phyloP scores from a whole-genome alignment of 1,140 invertebrate genomes.

The Drosophila obscura region DNA sequence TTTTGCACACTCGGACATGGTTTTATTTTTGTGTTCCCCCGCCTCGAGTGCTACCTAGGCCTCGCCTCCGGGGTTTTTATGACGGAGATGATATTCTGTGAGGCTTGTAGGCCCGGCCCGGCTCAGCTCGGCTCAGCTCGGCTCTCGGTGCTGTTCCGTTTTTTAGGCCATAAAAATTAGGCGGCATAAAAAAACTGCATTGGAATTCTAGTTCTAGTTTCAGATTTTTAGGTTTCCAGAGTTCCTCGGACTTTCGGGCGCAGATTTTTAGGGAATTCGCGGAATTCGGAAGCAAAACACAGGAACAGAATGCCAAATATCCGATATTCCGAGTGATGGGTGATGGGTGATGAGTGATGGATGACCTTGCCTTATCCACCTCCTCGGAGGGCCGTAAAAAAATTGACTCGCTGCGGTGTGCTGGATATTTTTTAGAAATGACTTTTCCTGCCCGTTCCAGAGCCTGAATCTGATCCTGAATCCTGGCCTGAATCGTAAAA shows the following conservation, averaged over 20 bases:
- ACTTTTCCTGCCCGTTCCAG: conserved; percentile 40
- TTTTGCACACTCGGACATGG: conserved; percentile 1
- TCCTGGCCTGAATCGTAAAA: conserved; percentile 56
- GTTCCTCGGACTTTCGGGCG: conserved; percentile 43
- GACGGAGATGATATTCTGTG: conserved; percentile 57
- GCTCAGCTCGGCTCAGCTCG: conserved; percentile 58
- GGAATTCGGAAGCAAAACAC: conserved; percentile 64
- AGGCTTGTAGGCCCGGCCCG: conserved; percentile 20
- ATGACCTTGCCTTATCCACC: conserved; percentile 51
- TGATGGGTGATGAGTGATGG: no score
- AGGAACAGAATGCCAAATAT: conserved; percentile 41
- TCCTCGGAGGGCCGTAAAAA: conserved; percentile 49
- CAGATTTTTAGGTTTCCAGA: conserved; percentile 78
- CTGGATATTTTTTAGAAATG: conserved; percentile 69
- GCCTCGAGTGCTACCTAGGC: conserved; percentile 14
- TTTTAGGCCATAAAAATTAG: conserved; percentile 81
- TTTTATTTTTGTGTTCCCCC: conserved; percentile 17
- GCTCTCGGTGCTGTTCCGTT: conserved; percentile 63
- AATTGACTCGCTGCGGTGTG: conserved; percentile 78
- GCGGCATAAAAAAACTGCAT: conserved; percentile 81
- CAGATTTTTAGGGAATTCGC: conserved; percentile 43
- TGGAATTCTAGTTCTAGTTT: conserved; percentile 83
- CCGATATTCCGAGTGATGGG: no score
- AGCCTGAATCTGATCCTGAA: conserved; percentile 13
- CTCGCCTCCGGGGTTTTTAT: conserved; percentile 60